Base-by-base conservation (phyloP, 2,888 invertebrate species). In the Galerucella nymphaeae region DNA sequence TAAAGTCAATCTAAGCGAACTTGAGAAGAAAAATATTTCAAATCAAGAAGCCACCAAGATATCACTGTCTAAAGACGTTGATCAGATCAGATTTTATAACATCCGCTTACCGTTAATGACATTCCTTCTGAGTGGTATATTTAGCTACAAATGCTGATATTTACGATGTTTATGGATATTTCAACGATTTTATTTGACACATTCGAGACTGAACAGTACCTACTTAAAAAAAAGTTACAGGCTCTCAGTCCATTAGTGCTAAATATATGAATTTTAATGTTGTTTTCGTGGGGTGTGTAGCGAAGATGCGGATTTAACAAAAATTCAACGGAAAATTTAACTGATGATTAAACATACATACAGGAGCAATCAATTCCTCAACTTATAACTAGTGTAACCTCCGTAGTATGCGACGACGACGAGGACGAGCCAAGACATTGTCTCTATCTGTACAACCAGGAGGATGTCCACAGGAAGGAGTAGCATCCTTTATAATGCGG, bases 81-180 rank as follows among this genome's bases (percentile, higher is more conserved):
- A 70, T 63, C 70, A 64, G 23, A 68, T 70, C 70, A 23, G 55
- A 68, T 80, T 81, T 79, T 80, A 79, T 77, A 77, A 78, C 79
- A 81, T 80, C 80, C 81, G 80, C 75, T 74, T 78, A 75, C 71
- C 75, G 75, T 75, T 75, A 73, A 57, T 67, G 59, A 57, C 70
- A 70, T 70, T 70, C 70, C 70, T 41, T 14, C 9, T 42, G 55
- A 63, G 70, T 13, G 75, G 77, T 80, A 80, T 79, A 80, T 81
- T 80, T 81, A 80, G 80, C 77, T 70, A 73, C 75, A 80, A 80
- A 72, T 77, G 71, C 41, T 59, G 72, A 77, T 75, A 82, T 82
- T 81, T 81, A 82, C 80, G 74, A 76, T 80, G 80, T 81, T 81
- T 82, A 80, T 79, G 77, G 75, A 70, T 70, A 50, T 59, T 74